A percentile compares a stretch with the other conserved stretches of the same genome.
phyloP scores from a whole-genome alignment of 2,888 invertebrate species.

The Laspeyria flexula region DNA sequence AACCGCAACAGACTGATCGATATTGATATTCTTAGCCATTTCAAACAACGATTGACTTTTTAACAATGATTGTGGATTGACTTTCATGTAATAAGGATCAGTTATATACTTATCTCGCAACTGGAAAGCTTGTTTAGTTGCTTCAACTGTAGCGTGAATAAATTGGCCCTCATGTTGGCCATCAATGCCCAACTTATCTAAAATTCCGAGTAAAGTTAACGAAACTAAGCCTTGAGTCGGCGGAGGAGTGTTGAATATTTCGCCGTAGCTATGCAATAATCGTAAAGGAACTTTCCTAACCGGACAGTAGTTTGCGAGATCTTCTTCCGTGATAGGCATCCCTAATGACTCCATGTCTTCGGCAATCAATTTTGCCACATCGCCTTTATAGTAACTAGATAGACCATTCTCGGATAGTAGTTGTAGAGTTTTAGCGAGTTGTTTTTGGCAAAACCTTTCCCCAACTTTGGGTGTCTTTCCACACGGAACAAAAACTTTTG shows the following conservation, averaged over 20 bases:
- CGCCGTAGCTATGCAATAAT: conserved; percentile 64
- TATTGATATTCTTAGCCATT: conserved; percentile 62
- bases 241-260: conserved; percentile 72
- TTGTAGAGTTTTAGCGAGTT: conserved; percentile 65
- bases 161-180: conserved; percentile 70
- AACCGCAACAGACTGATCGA: conserved; percentile 47
- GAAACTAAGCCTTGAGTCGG: conserved; percentile 80
- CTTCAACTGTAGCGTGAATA: conserved; percentile 73
- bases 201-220: conserved; percentile 67
- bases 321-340: conserved; percentile 69
- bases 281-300: conserved; percentile 66
- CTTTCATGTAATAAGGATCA: conserved; percentile 70
- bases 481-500: conserved; percentile 56
- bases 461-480: conserved; percentile 61
- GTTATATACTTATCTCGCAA: conserved; percentile 68
- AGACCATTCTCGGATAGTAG: conserved; percentile 64
- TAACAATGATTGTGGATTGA: conserved; percentile 62
- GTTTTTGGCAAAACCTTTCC: conserved; percentile 63
- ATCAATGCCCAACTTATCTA: conserved; percentile 68
- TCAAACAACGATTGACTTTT: conserved; percentile 52
- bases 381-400: conserved; percentile 71
- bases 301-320: conserved; percentile 66
- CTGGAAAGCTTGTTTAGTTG: conserved; percentile 66
- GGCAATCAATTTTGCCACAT: conserved; percentile 65
- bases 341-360: conserved; percentile 66